phyloP scores from a whole-genome alignment of 2,113 vertebrate species.

The Tor tambroides region DNA sequence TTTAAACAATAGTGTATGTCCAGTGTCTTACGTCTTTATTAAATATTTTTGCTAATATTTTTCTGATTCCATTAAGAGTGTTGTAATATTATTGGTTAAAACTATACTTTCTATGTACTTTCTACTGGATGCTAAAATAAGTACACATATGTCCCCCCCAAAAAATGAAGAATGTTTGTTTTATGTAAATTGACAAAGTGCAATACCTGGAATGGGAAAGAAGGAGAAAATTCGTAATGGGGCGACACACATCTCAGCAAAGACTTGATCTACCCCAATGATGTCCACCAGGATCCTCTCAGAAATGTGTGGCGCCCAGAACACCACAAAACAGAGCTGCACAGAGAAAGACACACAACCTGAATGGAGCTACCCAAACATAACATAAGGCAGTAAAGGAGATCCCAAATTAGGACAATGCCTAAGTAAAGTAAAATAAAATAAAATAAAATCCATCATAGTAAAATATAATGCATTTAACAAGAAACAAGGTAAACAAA shows the following conservation, averaged over 20 bases:
- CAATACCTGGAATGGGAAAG: constrained; percentile 87
- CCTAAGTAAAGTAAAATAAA: background rate
- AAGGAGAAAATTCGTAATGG: constrained; percentile 89
- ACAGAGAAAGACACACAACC: constrained; percentile 10
- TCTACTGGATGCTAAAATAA: background rate
- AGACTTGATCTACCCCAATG: constrained; percentile 87
- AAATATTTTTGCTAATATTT: background rate
- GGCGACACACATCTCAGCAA: constrained; percentile 84
- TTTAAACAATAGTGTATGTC: background rate
- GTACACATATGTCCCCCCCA: background rate
- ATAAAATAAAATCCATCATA: background rate
- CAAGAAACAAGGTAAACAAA: background rate
- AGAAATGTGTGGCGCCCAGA: constrained; percentile 87
- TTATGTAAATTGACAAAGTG: background rate
- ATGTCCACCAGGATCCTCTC: constrained; percentile 90
- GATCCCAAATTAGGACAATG: background rate
- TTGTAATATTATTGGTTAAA: background rate
- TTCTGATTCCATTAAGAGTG: background rate
- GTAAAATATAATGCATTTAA: background rate
- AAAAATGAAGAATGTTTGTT: background rate
- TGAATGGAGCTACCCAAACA: background rate
- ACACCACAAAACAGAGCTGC: constrained; percentile 90
- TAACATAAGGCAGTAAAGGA: background rate
- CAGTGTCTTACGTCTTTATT: background rate
- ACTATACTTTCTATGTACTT: background rate